Conservation (phyloP, 2,888 invertebrate genomes). For the Netelia inedita region DNA sequence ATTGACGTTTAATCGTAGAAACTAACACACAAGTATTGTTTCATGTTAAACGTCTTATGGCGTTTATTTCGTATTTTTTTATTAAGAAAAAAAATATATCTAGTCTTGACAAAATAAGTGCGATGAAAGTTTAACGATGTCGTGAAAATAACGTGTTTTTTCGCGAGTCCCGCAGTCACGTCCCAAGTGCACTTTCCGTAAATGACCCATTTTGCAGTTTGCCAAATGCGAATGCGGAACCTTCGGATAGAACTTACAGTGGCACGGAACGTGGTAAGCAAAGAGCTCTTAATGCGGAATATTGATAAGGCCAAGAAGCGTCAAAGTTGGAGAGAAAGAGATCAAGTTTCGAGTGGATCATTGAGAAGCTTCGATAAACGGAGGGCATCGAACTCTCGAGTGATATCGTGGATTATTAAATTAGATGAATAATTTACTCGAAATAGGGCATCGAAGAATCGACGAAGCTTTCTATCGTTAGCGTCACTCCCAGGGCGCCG, state of each 20-base stretch:
- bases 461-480: conserved; percentile 10
- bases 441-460: conserved; percentile 16
- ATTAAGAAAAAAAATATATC: neutral
- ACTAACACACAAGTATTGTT: neutral
- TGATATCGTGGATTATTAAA: conserved; percentile 26
- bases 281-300: conserved; percentile 40
- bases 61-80: neutral
- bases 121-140: neutral
- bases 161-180: conserved; percentile 16
- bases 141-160: neutral
- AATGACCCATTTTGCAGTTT: conserved; percentile 28
- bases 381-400: conserved; percentile 19
- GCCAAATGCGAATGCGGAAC: conserved; percentile 28
- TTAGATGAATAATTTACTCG: conserved; percentile 42
- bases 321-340: conserved; percentile 29
- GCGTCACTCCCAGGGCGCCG: neutral
- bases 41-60: neutral
- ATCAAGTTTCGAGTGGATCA: conserved; percentile 40
- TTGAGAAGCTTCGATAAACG: conserved; percentile 38
- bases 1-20: neutral
- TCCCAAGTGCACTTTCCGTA: conserved; percentile 1
- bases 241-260: conserved; percentile 14
- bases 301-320: conserved; percentile 44
- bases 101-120: neutral
- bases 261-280: conserved; percentile 10